Conservation (phyloP, 2,113 vertebrate species). For the Ancistrus triradiatus region DNA sequence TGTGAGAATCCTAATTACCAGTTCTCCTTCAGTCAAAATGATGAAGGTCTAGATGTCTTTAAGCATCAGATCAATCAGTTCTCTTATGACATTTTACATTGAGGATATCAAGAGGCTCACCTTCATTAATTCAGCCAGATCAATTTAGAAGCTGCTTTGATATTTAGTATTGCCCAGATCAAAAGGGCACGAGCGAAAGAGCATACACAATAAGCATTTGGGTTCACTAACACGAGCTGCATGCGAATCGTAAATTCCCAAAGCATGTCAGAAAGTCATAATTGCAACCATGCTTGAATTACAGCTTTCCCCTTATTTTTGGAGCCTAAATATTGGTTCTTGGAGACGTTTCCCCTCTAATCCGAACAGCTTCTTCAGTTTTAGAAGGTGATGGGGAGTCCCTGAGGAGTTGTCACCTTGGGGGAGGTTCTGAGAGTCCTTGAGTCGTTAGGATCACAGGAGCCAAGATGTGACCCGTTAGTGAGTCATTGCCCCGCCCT, state of each 20-base stretch:
- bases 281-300: constrained; percentile 1
- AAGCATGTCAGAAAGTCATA: constrained; percentile 1
- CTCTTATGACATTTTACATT: constrained; percentile 33
- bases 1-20: neutral
- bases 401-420: too few relatives aligned
- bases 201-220: neutral
- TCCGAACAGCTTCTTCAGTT: too few relatives aligned
- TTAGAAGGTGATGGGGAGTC: too few relatives aligned
- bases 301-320: neutral
- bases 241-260: constrained; percentile 7
- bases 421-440: too few relatives aligned
- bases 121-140: constrained; percentile 36
- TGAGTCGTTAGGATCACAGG: too few relatives aligned
- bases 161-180: constrained; percentile 34
- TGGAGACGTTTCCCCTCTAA: too few relatives aligned
- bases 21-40: neutral
- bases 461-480: too few relatives aligned
- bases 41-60: constrained; percentile 6
- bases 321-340: too few relatives aligned
- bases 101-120: constrained; percentile 18
- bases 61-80: constrained; percentile 24
- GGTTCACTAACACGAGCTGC: neutral
- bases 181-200: constrained; percentile 29
- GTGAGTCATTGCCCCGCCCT: too few relatives aligned
- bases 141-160: constrained; percentile 36